Percentiles rank a stretch among this genome's conserved stretches.
These are phyloP conservation scores for Dinothrombium tinctorium DNA, from an alignment of 1,140 invertebrate species.

Conservation along the genomic window DNA sequence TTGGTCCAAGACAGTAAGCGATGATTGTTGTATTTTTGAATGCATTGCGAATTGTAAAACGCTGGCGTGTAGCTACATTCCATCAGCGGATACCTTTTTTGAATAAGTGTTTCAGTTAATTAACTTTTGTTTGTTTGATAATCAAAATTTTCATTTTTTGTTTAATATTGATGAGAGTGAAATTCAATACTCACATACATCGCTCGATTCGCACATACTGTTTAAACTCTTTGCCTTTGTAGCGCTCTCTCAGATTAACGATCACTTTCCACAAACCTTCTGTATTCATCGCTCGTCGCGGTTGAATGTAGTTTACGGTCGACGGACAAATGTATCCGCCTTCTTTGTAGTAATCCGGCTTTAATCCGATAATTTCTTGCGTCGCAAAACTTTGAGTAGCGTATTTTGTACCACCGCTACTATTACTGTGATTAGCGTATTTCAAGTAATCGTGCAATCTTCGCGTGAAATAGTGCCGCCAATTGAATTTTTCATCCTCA, in stretches of 20 bases:
- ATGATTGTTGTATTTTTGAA: no score
- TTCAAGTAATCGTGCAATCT: background rate
- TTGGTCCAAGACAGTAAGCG: no score
- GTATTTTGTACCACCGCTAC: background rate
- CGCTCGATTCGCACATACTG: constrained; percentile 57
- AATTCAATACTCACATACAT: no score
- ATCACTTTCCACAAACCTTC: constrained; percentile 66
- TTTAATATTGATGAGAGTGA: no score
- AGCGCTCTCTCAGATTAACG: constrained; percentile 39
- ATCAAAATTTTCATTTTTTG: no score
- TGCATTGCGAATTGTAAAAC: no score
- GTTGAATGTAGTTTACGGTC: constrained; percentile 49
- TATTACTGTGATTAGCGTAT: background rate
- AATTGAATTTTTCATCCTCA: background rate
- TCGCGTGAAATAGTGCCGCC: background rate
- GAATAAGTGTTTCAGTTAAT: no score
- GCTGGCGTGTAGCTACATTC: no score
- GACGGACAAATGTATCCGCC: constrained; percentile 51
- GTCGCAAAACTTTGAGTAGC: background rate
- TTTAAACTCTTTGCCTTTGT: constrained; percentile 34
- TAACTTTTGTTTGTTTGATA: no score
- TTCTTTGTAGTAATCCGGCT: constrained; percentile 19
- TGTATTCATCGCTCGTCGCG: constrained; percentile 43
- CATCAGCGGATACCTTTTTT: no score
- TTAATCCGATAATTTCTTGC: background rate